These are phyloP conservation scores for Papilio glaucus DNA, from an alignment of 1,140 invertebrate species.

Conservation along the genomic window DNA sequence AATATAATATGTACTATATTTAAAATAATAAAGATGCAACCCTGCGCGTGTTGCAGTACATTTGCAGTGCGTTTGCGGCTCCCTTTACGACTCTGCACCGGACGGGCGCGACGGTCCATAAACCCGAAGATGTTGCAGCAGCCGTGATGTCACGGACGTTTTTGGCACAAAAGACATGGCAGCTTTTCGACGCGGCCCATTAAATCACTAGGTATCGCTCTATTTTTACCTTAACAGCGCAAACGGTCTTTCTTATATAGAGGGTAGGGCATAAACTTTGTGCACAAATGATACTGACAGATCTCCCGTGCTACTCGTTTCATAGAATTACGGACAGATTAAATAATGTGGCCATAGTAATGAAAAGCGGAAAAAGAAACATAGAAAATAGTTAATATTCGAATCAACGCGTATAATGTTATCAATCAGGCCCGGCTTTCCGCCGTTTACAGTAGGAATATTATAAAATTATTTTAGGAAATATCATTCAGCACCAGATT, in stretches of 20 bases:
- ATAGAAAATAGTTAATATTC: no score
- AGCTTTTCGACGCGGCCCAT: slow-evolving; percentile 60
- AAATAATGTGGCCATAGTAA: no score
- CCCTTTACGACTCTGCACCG: slow-evolving; percentile 69
- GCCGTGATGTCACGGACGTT: slow-evolving; percentile 73
- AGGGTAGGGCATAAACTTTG: background rate
- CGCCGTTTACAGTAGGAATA: no score
- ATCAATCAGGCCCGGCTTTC: no score
- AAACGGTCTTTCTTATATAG: background rate
- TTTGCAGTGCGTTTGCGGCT: slow-evolving; percentile 62
- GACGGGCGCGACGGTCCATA: slow-evolving; percentile 74
- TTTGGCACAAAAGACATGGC: slow-evolving; percentile 64
- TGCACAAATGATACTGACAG: background rate
- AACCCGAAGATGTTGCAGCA: slow-evolving; percentile 66
- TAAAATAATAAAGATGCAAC: slow-evolving; percentile 10
- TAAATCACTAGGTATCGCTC: slow-evolving; percentile 45
- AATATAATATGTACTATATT: no score
- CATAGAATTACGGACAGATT: no score
- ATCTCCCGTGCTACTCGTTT: no score
- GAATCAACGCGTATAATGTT: no score
- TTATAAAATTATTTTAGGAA: no score
- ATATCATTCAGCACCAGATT: no score
- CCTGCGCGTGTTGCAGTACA: slow-evolving; percentile 20
- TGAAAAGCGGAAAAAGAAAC: no score
- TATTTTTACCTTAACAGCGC: slow-evolving; percentile 34